Evolutionary conservation across 2,113 vertebrate genomes (phyloP).

Genomic region (Mormyrus lacerda): DNA sequence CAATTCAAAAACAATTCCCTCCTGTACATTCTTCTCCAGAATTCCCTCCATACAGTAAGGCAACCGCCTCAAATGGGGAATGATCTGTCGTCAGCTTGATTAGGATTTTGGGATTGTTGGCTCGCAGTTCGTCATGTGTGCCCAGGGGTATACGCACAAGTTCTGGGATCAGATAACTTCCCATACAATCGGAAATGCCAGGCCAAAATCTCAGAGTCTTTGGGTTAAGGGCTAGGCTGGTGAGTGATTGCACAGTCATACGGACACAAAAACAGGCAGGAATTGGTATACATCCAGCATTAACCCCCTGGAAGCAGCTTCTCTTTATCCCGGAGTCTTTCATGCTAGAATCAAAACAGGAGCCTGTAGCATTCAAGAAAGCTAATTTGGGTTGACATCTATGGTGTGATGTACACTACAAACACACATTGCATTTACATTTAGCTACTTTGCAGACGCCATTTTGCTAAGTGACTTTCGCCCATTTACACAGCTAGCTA

Average conservation of each 20-base stretch:
- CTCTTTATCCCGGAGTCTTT: neutral
- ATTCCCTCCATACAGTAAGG: neutral
- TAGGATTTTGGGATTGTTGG: neutral
- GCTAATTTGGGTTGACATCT: neutral
- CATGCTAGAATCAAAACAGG: neutral
- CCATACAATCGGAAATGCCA: constrained; percentile 52
- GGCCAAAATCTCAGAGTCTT: constrained; percentile 32
- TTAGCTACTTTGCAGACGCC: neutral
- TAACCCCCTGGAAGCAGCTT: constrained; percentile 42
- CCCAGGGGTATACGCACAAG: neutral
- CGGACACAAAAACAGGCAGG: constrained; percentile 20
- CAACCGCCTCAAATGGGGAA: neutral
- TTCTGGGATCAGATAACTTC: constrained; percentile 31
- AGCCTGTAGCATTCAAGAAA: neutral
- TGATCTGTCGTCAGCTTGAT: neutral
- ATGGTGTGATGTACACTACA: neutral
- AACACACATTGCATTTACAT: neutral
- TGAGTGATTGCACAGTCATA: neutral
- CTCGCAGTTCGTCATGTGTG: neutral
- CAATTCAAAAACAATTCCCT: neutral
- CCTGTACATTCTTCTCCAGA: neutral
- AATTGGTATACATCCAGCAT: constrained; percentile 19
- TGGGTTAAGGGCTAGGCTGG: neutral
- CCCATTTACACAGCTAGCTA: neutral
- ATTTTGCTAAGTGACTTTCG: neutral